These are phyloP conservation scores for Styela plicata DNA, from an alignment of 23 tunicate species.

Conservation along the genomic window DNA sequence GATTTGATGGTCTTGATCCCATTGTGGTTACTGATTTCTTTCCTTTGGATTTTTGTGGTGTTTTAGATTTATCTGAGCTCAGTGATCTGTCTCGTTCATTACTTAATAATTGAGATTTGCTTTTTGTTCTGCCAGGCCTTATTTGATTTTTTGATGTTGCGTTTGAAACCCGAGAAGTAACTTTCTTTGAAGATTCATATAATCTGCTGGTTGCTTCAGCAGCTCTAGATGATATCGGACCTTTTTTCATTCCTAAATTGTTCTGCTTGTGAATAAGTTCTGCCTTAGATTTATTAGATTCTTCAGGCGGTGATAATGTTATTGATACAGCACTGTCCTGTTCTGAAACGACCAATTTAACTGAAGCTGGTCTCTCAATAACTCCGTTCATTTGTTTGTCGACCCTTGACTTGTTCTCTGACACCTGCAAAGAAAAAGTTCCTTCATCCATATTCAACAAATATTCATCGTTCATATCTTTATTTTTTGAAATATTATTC, in stretches of 20 bases:
- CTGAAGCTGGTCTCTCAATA: slow-evolving; percentile 37
- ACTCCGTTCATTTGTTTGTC: background rate
- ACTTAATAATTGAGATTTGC: background rate
- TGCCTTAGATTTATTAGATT: background rate
- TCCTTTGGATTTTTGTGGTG: background rate
- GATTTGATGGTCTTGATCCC: background rate
- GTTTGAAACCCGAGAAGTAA: background rate
- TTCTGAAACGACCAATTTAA: slow-evolving; percentile 54
- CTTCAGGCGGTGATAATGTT: slow-evolving; percentile 30
- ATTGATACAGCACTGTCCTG: slow-evolving; percentile 70
- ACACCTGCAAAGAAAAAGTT: background rate
- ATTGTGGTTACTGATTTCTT: background rate
- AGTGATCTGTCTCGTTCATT: background rate
- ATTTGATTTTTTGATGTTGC: background rate
- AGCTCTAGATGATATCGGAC: slow-evolving; percentile 24
- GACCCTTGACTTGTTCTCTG: background rate
- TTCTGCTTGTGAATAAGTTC: background rate
- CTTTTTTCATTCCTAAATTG: slow-evolving; percentile 9
- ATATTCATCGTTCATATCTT: background rate
- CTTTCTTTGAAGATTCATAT: slow-evolving; percentile 16
- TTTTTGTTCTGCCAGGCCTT: slow-evolving; percentile 1
- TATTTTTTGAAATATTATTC: background rate
- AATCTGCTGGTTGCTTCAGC: slow-evolving; percentile 31
- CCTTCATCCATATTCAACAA: background rate
- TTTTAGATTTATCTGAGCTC: background rate